Evolutionary conservation across 1,140 invertebrate species (phyloP).

Genomic region (Pogonomyrmex californicus): DNA sequence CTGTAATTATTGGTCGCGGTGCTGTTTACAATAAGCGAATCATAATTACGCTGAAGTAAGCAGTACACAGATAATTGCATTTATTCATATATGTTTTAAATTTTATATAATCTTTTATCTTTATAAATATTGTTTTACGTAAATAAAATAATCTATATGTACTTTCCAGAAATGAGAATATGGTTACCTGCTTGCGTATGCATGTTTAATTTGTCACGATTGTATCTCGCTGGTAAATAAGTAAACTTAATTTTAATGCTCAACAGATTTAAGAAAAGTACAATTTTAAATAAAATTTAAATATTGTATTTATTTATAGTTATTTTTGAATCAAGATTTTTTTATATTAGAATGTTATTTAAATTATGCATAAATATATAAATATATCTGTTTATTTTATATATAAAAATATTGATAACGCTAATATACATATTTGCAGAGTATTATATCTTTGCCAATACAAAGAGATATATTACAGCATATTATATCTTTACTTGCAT

Average conservation of each 20-base stretch:
- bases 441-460: neutral
- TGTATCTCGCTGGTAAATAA: neutral
- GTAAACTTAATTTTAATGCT: neutral
- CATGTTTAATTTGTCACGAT: neutral
- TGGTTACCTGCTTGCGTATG: neutral
- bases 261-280: neutral
- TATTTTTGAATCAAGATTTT: neutral
- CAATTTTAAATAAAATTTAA: neutral
- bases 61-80: neutral
- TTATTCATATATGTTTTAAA: neutral
- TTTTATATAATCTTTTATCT: neutral
- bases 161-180: neutral
- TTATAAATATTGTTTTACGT: neutral
- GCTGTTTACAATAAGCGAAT: conserved; percentile 31
- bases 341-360: neutral
- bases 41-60: neutral
- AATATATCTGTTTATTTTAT: neutral
- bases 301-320: neutral
- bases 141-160: neutral
- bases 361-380: neutral
- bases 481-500: neutral
- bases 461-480: no score
- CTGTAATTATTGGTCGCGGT: neutral
- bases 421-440: neutral
- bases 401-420: neutral